phyloP scores from a whole-genome alignment of 53 echinoderm and acorn worm genomes.

The Echinarachnius parma region DNA sequence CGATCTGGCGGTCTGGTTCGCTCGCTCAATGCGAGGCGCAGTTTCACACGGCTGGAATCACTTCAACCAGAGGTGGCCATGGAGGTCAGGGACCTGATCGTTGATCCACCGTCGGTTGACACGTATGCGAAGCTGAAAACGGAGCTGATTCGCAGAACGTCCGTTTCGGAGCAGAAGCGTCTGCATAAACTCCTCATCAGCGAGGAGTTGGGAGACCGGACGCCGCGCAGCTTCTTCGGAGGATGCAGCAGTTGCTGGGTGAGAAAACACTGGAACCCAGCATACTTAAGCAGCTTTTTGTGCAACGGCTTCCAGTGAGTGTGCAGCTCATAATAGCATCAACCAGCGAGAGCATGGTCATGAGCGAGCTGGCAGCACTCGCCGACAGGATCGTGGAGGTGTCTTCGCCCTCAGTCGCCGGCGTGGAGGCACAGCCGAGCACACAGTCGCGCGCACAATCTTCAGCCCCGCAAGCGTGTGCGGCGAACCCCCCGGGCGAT shows the following conservation, averaged over 20 bases:
- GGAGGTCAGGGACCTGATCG: constrained; percentile 52
- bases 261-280: constrained; percentile 14
- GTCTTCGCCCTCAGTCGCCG: neutral
- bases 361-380: constrained; percentile 5
- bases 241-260: constrained; percentile 23
- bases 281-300: constrained; percentile 22
- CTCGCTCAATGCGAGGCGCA: no score
- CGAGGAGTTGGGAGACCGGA: constrained; percentile 37
- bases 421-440: no score
- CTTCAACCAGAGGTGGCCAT: constrained; percentile 53
- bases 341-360: neutral
- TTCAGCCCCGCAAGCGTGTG: no score
- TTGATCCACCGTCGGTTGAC: neutral
- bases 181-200: constrained; percentile 21
- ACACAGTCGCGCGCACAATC: no score
- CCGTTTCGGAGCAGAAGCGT: constrained; percentile 18
- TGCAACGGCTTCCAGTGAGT: constrained; percentile 12
- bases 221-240: constrained; percentile 21
- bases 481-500: no score
- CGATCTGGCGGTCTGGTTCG: no score
- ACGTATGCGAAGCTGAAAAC: neutral
- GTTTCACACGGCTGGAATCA: no score
- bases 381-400: constrained; percentile 36
- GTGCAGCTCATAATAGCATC: constrained; percentile 20
- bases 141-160: constrained; percentile 13